These are phyloP conservation scores for Ochropleura plecta DNA, from an alignment of 2,888 invertebrate genomes.

Conservation along the genomic window DNA sequence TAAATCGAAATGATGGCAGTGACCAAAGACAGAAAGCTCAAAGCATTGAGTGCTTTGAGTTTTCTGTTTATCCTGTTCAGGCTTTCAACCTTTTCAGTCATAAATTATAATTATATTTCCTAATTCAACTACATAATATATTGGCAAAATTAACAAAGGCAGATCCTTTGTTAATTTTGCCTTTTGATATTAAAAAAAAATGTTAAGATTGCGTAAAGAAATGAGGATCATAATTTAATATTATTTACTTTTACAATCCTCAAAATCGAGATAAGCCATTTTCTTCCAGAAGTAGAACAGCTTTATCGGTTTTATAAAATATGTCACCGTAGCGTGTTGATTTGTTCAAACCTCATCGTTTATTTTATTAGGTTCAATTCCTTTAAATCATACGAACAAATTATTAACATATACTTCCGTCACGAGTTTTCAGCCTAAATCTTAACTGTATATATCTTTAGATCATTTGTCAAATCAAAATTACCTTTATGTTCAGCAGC, in stretches of 20 bases:
- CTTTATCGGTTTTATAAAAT: conserved; percentile 9
- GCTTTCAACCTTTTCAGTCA: neutral
- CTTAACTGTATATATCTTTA: conserved; percentile 78
- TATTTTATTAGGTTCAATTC: conserved; percentile 63
- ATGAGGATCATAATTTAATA: conserved; percentile 3
- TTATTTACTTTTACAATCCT: conserved; percentile 1
- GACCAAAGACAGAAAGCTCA: neutral
- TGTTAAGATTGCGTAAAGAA: conserved; percentile 1
- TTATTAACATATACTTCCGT: conserved; percentile 75
- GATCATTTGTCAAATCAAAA: conserved; percentile 70
- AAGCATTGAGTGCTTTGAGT: conserved; percentile 4
- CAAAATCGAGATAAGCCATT: conserved; percentile 10
- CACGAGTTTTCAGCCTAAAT: conserved; percentile 75
- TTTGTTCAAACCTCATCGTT: conserved; percentile 55
- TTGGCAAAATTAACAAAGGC: too few species aligned
- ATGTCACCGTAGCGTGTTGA: conserved; percentile 26
- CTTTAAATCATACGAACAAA: conserved; percentile 62
- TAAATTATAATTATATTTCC: neutral
- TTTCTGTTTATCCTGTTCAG: conserved; percentile 4
- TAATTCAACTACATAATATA: neutral
- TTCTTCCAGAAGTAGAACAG: conserved; percentile 19
- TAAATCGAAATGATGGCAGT: conserved; percentile 34
- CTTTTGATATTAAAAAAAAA: neutral
- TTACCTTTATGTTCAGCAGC: conserved; percentile 79
- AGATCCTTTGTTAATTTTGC: neutral